Conservation (phyloP, 2,797 vertebrate species). For the Morelia viridis region DNA sequence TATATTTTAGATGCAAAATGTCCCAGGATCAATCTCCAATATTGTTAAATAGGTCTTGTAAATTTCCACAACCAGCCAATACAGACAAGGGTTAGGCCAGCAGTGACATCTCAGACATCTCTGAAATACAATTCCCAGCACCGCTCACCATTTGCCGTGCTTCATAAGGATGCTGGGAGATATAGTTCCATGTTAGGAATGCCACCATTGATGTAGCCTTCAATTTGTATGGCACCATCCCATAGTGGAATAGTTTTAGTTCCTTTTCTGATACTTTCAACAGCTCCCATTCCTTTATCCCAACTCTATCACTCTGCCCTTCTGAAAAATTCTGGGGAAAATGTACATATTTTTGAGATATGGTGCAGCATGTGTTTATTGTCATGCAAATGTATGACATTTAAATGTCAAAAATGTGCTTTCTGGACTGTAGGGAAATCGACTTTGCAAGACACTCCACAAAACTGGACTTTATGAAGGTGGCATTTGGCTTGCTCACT, state of each 20-base stretch:
- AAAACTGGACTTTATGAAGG: neutral
- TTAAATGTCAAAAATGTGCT: conserved; percentile 29
- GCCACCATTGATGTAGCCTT: no score
- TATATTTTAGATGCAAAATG: neutral
- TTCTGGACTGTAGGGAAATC: neutral
- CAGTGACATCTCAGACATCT: neutral
- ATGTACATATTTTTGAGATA: neutral
- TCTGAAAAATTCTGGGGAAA: neutral
- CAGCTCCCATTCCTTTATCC: neutral
- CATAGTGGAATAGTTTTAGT: neutral
- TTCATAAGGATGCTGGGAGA: neutral
- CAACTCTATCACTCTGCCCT: neutral
- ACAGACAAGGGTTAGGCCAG: neutral
- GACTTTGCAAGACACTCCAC: neutral
- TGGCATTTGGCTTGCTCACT: neutral
- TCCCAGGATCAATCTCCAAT: neutral
- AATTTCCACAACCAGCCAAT: neutral
- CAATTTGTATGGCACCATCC: neutral
- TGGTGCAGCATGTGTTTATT: neutral
- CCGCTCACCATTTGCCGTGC: neutral
- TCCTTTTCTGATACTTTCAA: neutral
- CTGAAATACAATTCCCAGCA: neutral
- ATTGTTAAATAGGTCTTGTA: neutral
- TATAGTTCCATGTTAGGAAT: neutral
- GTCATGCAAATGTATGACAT: conserved; percentile 4